These are phyloP conservation scores for Stictonetta naevosa DNA, from an alignment of 2,113 vertebrate genomes.

Conservation along the genomic window DNA sequence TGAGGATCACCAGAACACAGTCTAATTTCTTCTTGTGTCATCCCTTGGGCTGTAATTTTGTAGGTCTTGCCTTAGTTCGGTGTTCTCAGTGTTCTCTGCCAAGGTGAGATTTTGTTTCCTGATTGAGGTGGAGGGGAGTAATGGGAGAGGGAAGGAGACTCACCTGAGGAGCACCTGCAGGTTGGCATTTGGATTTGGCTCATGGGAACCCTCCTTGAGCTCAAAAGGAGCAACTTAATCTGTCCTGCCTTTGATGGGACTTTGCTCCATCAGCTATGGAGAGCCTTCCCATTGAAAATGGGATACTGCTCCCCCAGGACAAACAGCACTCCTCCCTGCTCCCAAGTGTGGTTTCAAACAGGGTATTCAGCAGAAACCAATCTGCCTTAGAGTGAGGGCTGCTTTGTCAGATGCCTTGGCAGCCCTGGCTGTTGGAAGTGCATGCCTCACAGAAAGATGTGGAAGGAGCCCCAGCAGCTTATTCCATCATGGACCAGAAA, in stretches of 20 bases:
- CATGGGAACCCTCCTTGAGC: not conserved
- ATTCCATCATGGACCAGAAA: not conserved
- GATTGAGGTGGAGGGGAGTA: not conserved
- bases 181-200: not conserved
- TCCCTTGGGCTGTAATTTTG: not conserved
- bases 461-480: not conserved
- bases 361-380: not conserved
- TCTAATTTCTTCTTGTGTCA: constrained; percentile 39
- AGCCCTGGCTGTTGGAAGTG: not conserved
- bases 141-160: not conserved
- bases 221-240: not conserved
- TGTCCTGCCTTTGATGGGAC: not conserved
- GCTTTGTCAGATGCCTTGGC: not conserved
- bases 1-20: not conserved
- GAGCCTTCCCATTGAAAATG: rapidly evolving
- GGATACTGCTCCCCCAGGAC: rapidly evolving
- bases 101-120: not conserved
- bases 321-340: rapidly evolving
- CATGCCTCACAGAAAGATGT: rapidly evolving
- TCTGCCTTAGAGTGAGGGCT: not conserved
- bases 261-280: not conserved
- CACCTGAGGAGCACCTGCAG: not conserved
- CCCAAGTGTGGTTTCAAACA: rapidly evolving
- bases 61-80: not conserved
- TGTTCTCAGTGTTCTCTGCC: not conserved